Conservation (phyloP, 2,797 vertebrate genomes). For the Anas capensis region DNA sequence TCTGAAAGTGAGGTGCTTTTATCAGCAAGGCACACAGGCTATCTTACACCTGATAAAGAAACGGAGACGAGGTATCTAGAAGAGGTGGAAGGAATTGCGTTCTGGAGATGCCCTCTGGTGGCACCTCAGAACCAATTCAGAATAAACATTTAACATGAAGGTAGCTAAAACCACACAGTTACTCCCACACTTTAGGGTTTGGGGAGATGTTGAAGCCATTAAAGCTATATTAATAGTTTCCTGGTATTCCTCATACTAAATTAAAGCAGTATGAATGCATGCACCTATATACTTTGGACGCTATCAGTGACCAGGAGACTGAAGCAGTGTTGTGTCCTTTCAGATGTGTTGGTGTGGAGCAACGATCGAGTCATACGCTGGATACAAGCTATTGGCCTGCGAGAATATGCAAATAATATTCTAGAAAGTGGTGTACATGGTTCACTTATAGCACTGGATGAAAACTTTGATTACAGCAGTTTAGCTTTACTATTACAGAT, state of each 20-base stretch:
- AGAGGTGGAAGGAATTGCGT: neutral
- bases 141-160: neutral
- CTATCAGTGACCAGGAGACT: neutral
- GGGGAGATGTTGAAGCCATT: neutral
- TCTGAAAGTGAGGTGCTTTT: neutral
- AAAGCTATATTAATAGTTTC: neutral
- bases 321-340: neutral
- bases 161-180: neutral
- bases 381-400: slow-evolving; percentile 96
- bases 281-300: neutral
- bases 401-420: slow-evolving; percentile 96
- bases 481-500: slow-evolving; percentile 96
- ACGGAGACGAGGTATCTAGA: neutral
- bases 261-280: neutral
- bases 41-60: neutral
- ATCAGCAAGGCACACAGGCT: neutral
- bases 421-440: slow-evolving; percentile 98
- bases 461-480: slow-evolving; percentile 98
- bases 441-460: slow-evolving; percentile 93
- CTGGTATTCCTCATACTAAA: neutral
- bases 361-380: slow-evolving; percentile 97
- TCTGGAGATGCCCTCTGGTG: neutral
- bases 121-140: neutral
- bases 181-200: neutral
- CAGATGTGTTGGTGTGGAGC: slow-evolving; percentile 97